Percentiles rank a stretch among this genome's conserved stretches.
phyloP scores from a whole-genome alignment of 2,797 vertebrate species.

The Mycteria americana region DNA sequence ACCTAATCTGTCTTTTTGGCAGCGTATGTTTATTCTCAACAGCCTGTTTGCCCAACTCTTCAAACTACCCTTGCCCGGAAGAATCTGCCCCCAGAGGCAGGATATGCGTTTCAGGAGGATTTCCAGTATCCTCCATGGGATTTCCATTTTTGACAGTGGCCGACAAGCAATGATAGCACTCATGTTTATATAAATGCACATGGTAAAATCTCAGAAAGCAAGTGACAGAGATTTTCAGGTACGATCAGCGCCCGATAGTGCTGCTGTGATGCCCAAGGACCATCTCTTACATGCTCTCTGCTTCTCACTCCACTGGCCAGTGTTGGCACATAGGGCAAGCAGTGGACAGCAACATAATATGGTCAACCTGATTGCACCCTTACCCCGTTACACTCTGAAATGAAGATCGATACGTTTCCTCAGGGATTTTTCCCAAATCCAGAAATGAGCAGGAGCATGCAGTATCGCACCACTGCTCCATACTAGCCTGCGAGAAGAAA shows the following conservation, averaged over 20 bases:
- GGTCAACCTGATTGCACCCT: background rate
- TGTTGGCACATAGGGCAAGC: background rate
- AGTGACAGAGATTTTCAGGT: background rate
- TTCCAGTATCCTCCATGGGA: background rate
- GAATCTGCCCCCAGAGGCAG: background rate
- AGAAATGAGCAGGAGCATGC: background rate
- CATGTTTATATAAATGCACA: background rate
- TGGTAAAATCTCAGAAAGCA: background rate
- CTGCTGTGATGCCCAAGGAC: background rate
- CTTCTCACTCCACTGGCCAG: background rate
- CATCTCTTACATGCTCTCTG: background rate
- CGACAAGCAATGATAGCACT: background rate
- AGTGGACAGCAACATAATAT: background rate
- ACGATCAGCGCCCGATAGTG: background rate
- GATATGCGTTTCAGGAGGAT: background rate
- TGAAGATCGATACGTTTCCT: background rate
- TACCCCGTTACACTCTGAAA: background rate
- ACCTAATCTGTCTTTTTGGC: background rate
- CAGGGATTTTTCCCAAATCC: background rate
- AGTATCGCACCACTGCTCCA: accelerated
- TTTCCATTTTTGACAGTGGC: background rate
- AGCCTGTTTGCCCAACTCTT: background rate
- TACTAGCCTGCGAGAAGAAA: background rate
- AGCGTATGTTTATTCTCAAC: background rate
- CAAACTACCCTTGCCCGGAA: background rate